Conservation (phyloP, 2,888 invertebrate species). For the Trichogramma evanescens region DNA sequence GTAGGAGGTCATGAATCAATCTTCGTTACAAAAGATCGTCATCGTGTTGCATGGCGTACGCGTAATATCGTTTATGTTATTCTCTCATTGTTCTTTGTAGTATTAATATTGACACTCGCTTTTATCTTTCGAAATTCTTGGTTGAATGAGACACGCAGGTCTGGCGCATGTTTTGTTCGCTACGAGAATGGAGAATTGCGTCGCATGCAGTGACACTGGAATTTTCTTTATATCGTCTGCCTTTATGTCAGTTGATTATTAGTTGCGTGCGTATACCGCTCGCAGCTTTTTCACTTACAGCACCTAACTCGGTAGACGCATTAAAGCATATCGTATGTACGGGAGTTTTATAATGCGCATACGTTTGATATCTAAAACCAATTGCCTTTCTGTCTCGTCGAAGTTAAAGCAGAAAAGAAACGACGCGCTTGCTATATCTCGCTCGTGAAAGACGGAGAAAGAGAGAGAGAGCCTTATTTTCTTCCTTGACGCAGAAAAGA, state of each 20-base stretch:
- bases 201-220: not conserved
- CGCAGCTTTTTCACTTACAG: not conserved
- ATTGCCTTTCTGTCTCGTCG: conserved; percentile 10
- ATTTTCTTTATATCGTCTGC: not conserved
- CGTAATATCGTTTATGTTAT: not conserved
- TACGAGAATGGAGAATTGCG: no score
- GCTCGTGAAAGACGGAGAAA: no score
- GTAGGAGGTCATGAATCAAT: no score
- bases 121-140: no score
- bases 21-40: no score
- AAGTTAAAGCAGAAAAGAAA: no score
- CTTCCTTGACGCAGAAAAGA: conserved; percentile 1
- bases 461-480: conserved; percentile 8
- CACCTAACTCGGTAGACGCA: not conserved
- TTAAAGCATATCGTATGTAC: not conserved
- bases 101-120: no score
- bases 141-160: no score
- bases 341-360: not conserved
- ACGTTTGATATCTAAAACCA: conserved; percentile 20
- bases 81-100: not conserved
- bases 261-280: not conserved
- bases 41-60: not conserved
- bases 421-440: not conserved
- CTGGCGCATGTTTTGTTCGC: no score
- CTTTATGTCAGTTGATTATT: conserved; percentile 14